These are phyloP conservation scores for Ennomos erosarius DNA, from an alignment of 2,888 invertebrate species.

Conservation along the genomic window DNA sequence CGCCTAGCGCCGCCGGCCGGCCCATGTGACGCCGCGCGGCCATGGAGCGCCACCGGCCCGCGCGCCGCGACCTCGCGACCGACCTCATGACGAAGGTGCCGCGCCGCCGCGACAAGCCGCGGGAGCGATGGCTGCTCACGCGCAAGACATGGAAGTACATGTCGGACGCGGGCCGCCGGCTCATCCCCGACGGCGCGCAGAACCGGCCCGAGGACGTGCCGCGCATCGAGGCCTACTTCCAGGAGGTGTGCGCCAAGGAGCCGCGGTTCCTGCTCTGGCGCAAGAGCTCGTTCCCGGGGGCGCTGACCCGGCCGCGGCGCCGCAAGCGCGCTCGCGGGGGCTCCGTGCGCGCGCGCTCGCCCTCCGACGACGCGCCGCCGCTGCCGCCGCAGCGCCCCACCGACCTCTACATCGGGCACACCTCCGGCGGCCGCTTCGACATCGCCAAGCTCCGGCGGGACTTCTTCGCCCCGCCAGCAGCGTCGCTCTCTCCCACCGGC, in stretches of 20 bases:
- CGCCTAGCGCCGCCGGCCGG: conserved; percentile 41
- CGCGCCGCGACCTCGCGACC: conserved; percentile 74
- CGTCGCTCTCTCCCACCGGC: conserved; percentile 56
- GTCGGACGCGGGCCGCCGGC: conserved; percentile 94
- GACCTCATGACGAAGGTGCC: conserved; percentile 85
- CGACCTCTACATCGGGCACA: conserved; percentile 78
- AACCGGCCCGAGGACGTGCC: conserved; percentile 91
- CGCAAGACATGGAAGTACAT: conserved; percentile 96
- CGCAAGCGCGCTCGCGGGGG: conserved; percentile 87
- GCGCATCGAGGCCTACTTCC: conserved; percentile 93
- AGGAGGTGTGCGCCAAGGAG: conserved; percentile 91
- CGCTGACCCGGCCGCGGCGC: conserved; percentile 85
- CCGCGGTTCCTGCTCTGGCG: conserved; percentile 92
- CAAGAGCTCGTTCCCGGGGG: conserved; percentile 93
- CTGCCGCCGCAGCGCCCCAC: conserved; percentile 73
- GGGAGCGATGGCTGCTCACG: conserved; percentile 94
- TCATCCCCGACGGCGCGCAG: conserved; percentile 92
- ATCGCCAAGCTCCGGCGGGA: conserved; percentile 88
- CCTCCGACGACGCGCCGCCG: conserved; percentile 87
- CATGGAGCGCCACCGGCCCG: conserved; percentile 74
- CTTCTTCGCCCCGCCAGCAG: conserved; percentile 83
- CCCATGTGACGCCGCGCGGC: conserved; percentile 49
- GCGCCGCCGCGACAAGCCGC: conserved; percentile 85
- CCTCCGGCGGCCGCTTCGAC: conserved; percentile 88
- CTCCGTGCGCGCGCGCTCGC: conserved; percentile 88